These are phyloP conservation scores for Rhodophaea formosa DNA, from an alignment of 2,888 invertebrate species.

Conservation along the genomic window DNA sequence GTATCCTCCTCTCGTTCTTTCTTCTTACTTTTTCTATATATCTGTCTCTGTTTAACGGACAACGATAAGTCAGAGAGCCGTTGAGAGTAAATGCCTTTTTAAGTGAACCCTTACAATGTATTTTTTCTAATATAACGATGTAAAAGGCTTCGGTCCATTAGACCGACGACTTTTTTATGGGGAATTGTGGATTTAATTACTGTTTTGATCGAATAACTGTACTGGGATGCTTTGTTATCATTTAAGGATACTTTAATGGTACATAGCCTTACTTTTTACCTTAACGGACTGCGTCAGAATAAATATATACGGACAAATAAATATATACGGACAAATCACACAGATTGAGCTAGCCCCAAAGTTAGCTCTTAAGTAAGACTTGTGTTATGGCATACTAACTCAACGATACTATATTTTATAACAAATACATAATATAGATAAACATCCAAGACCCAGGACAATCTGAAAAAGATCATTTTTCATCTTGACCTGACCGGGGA, in stretches of 20 bases:
- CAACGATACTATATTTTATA: no score
- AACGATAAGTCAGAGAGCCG: conserved; percentile 63
- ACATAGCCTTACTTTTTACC: no score
- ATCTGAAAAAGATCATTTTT: no score
- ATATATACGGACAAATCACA: no score
- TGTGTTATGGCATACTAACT: no score
- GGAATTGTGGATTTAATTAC: conserved; percentile 27
- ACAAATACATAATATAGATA: no score
- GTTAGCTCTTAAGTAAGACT: no score
- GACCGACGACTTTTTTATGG: conserved; percentile 45
- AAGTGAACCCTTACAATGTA: conserved; percentile 60
- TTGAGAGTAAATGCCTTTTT: conserved; percentile 70
- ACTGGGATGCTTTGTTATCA: neutral
- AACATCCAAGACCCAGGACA: no score
- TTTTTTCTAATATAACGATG: conserved; percentile 42
- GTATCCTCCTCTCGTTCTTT: conserved; percentile 38
- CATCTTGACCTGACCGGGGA: no score
- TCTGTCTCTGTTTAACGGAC: conserved; percentile 42
- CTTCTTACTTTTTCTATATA: conserved; percentile 24
- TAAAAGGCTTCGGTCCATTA: conserved; percentile 51
- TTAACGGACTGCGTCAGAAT: no score
- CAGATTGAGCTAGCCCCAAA: no score
- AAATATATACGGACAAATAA: no score
- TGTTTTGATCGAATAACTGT: neutral
- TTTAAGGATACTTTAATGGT: conserved; percentile 1